Conservation (phyloP, 2,888 invertebrate species). For the Campoplex nolae region DNA sequence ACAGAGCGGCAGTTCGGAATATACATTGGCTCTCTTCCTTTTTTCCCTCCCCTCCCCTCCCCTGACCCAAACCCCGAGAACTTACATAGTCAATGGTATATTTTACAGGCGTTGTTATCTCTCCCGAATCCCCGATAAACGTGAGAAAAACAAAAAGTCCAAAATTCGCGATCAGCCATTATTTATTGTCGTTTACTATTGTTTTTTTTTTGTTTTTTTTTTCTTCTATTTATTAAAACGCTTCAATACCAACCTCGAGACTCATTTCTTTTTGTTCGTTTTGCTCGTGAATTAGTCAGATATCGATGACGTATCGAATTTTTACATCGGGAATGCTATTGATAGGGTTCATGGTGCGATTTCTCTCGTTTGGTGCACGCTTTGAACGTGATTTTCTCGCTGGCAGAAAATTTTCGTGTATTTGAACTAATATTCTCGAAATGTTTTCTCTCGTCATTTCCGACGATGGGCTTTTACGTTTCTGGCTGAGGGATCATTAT, state of each 20-base stretch:
- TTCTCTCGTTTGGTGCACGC: not conserved
- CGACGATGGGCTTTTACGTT: not conserved
- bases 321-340: slow-evolving; percentile 25
- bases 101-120: slow-evolving; percentile 27
- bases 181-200: not conserved
- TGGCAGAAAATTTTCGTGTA: not conserved
- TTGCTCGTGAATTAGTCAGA: slow-evolving; percentile 41
- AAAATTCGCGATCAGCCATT: not conserved
- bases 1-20: slow-evolving; percentile 19
- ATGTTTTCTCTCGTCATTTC: not conserved
- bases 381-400: slow-evolving; percentile 1
- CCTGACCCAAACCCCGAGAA: not conserved
- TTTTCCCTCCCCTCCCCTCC: not conserved
- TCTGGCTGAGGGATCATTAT: not conserved
- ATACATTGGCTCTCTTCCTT: slow-evolving; percentile 28
- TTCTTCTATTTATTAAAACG: not conserved
- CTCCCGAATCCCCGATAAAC: not conserved
- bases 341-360: not conserved
- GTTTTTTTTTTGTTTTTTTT: not conserved
- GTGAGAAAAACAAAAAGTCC: slow-evolving; percentile 19
- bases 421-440: no score
- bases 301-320: slow-evolving; percentile 32
- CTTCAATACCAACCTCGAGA: not conserved
- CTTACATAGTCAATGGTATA: slow-evolving; percentile 41
- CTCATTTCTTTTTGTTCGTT: not conserved